These are phyloP conservation scores for Polydrusus pterygomalis DNA, from an alignment of 2,888 invertebrate genomes.

Conservation along the genomic window DNA sequence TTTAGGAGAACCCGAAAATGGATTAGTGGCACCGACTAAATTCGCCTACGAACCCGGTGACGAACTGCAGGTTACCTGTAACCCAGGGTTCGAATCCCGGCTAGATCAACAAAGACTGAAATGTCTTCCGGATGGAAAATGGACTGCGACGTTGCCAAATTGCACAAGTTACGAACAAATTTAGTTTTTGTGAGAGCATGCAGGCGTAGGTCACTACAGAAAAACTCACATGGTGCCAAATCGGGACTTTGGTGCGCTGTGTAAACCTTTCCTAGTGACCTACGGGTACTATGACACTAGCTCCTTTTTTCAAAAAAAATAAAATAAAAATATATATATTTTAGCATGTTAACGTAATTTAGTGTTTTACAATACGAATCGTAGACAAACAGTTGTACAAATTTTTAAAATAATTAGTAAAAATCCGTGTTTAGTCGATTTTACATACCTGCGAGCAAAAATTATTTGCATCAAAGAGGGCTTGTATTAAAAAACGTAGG, in stretches of 20 bases:
- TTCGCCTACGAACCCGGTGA: constrained; percentile 85
- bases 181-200: not conserved
- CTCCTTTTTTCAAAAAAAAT: too few relatives aligned
- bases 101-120: constrained; percentile 74
- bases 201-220: too few relatives aligned
- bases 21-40: constrained; percentile 81
- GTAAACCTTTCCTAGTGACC: too few relatives aligned
- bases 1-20: constrained; percentile 83
- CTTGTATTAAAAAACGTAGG: too few relatives aligned
- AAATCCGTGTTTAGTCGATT: not conserved
- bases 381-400: not conserved
- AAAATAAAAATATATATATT: too few relatives aligned
- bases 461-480: too few relatives aligned
- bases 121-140: constrained; percentile 80
- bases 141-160: constrained; percentile 81
- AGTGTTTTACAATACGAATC: not conserved
- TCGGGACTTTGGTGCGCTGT: too few relatives aligned
- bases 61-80: constrained; percentile 80
- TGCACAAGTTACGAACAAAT: constrained; percentile 77
- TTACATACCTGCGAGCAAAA: not conserved
- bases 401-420: constrained; percentile 4
- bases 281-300: too few relatives aligned
- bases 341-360: not conserved
- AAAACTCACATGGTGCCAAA: too few relatives aligned
- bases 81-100: constrained; percentile 77